phyloP scores from a whole-genome alignment of 1,140 invertebrate genomes.

The Cotesia typhae region DNA sequence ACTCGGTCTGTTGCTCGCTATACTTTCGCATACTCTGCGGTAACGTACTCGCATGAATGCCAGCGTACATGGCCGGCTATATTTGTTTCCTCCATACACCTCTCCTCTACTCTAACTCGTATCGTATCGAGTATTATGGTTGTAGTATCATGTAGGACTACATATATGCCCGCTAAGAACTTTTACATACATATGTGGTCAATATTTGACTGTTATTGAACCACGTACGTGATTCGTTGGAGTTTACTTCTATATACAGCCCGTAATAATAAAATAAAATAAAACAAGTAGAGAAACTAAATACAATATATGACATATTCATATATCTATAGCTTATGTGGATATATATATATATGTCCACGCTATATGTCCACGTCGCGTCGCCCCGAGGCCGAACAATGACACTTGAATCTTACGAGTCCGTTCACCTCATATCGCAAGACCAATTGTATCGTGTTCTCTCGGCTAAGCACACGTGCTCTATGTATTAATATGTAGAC shows the following conservation, averaged over 20 bases:
- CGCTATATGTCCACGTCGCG: background rate
- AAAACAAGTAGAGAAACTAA: background rate
- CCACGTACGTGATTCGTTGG: background rate
- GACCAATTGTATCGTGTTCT: constrained; percentile 20
- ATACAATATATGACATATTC: constrained; percentile 2
- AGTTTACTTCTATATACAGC: background rate
- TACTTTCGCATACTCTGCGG: constrained; percentile 9
- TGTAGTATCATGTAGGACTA: background rate
- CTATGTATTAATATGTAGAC: constrained; percentile 16
- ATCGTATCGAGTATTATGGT: background rate
- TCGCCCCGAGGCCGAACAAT: constrained; percentile 19
- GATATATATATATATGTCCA: background rate
- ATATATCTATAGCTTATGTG: constrained; percentile 1
- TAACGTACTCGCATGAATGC: constrained; percentile 12
- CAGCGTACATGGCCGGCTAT: constrained; percentile 7
- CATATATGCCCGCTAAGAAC: background rate
- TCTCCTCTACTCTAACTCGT: background rate
- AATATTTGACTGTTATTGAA: constrained; percentile 18
- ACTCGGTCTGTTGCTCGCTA: too few relatives aligned
- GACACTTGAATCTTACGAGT: constrained; percentile 27
- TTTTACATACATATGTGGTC: background rate
- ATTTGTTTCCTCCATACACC: constrained; percentile 1
- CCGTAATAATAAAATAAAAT: too few relatives aligned
- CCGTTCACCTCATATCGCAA: constrained; percentile 19
- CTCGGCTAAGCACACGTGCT: constrained; percentile 8